Evolutionary conservation across 2,888 invertebrate species (phyloP).

Genomic region (Xylota segnis): DNA sequence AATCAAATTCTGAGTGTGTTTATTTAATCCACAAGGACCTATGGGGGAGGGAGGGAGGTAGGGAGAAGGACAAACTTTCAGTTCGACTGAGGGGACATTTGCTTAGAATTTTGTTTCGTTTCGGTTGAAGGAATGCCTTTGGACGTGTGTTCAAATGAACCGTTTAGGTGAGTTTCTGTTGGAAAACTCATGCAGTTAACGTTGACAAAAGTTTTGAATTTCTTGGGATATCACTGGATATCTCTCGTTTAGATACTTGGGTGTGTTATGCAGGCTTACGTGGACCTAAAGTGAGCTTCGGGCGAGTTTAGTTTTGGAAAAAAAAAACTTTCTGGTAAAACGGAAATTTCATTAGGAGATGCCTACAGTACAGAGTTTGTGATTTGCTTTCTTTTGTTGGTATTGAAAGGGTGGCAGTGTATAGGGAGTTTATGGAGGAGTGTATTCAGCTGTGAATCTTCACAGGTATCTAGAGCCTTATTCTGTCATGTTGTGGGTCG

Average conservation of each 20-base stretch:
- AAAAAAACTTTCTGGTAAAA: not conserved
- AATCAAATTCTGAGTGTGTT: slow-evolving; percentile 66
- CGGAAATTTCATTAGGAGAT: not conserved
- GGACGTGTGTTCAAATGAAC: slow-evolving; percentile 40
- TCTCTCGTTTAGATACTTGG: not conserved
- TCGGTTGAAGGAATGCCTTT: slow-evolving; percentile 46
- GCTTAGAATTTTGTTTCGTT: slow-evolving; percentile 62
- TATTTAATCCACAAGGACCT: slow-evolving; percentile 37
- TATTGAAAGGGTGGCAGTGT: too few species aligned
- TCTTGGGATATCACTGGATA: not conserved
- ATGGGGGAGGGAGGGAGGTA: not conserved
- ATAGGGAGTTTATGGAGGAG: too few species aligned
- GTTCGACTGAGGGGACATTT: slow-evolving; percentile 50
- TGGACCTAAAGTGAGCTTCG: not conserved
- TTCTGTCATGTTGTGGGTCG: too few species aligned
- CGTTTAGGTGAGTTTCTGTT: slow-evolving; percentile 26
- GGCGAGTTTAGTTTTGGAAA: not conserved
- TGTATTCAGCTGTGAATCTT: too few species aligned
- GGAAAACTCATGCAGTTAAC: slow-evolving; percentile 22
- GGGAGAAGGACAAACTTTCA: not conserved
- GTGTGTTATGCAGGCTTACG: not conserved
- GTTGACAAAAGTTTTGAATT: not conserved
- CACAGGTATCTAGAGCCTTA: too few species aligned
- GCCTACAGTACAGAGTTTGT: not conserved
- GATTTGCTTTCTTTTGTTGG: too few species aligned